These are phyloP conservation scores for Vireo altiloquus DNA, from an alignment of 2,113 vertebrate species.

Conservation along the genomic window DNA sequence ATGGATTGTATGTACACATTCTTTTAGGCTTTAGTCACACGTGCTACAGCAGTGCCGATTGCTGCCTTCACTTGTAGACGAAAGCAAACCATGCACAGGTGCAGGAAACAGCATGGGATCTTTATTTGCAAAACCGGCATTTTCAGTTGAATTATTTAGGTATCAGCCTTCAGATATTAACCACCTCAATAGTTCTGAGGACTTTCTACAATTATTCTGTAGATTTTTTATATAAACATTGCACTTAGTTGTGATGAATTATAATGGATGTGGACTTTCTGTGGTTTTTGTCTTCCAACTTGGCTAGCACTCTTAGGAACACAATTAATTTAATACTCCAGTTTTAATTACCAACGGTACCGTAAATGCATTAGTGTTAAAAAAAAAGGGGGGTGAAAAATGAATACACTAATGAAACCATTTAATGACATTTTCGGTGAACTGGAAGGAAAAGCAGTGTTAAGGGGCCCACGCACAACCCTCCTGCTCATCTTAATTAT, in stretches of 20 bases:
- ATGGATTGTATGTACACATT: neutral
- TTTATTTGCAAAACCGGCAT: neutral
- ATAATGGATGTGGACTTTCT: neutral
- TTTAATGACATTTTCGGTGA: neutral
- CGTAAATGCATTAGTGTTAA: neutral
- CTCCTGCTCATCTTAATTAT: neutral
- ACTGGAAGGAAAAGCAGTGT: neutral
- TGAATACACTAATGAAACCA: neutral
- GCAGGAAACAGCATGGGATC: neutral
- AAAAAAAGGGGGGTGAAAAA: neutral
- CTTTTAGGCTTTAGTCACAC: neutral
- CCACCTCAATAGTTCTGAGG: neutral
- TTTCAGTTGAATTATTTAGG: neutral
- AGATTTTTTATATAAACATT: neutral
- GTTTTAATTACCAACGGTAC: neutral
- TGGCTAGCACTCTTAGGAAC: neutral
- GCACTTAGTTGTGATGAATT: neutral
- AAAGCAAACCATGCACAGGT: neutral
- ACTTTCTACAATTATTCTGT: neutral
- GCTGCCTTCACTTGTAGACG: neutral
- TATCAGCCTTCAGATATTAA: neutral
- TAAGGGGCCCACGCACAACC: neutral
- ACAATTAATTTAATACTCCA: neutral
- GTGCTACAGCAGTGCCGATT: neutral
- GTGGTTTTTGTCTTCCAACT: neutral